phyloP scores from a whole-genome alignment of 1,140 invertebrate genomes.

The Polypedilum vanderplanki region DNA sequence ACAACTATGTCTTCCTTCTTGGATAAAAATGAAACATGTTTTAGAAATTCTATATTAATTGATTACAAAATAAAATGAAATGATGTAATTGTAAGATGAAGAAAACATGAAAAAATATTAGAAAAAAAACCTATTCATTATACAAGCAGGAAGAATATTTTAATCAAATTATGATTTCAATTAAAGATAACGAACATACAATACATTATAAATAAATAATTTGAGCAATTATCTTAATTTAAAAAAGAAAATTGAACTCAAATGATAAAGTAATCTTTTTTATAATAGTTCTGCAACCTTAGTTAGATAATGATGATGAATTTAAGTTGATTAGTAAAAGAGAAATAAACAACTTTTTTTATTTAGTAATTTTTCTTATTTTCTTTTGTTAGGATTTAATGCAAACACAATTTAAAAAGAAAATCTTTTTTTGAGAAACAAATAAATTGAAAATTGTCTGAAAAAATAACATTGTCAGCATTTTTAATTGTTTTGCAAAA shows the following conservation, averaged over 20 bases:
- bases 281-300: neutral
- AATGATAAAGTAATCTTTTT: neutral
- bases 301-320: constrained; percentile 3
- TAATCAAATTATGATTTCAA: constrained; percentile 11
- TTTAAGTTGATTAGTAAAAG: neutral
- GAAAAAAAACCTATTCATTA: constrained; percentile 7
- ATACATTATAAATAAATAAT: too few relatives aligned
- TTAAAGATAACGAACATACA: neutral
- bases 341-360: constrained; percentile 20
- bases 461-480: neutral
- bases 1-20: too few relatives aligned
- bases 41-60: constrained; percentile 20
- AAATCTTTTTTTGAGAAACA: neutral
- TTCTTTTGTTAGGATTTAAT: constrained; percentile 14
- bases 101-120: neutral
- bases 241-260: too few relatives aligned
- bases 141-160: neutral
- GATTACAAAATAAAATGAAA: neutral
- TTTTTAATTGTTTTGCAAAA: neutral
- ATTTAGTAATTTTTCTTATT: neutral
- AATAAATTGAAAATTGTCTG: constrained; percentile 3
- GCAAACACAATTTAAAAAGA: neutral
- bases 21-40: neutral
- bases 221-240: too few relatives aligned
- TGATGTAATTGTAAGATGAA: constrained; percentile 19